Percentiles rank a stretch among this genome's conserved stretches.
Evolutionary conservation across 2,888 invertebrate genomes (phyloP).

Genomic region (Trissoscelio sp.): DNA sequence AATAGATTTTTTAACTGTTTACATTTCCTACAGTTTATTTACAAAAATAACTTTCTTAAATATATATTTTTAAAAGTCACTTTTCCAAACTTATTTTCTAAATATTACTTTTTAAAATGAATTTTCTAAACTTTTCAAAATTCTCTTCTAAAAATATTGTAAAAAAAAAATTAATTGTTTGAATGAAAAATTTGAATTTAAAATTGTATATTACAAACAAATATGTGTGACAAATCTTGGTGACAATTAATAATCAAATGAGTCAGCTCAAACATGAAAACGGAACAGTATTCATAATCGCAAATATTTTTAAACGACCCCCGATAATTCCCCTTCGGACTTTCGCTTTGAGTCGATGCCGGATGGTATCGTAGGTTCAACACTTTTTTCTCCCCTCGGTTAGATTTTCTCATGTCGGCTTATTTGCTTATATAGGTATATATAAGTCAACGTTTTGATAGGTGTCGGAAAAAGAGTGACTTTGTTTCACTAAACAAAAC

Average conservation of each 20-base stretch:
- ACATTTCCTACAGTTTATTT: no score
- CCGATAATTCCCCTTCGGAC: constrained; percentile 49
- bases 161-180: no score
- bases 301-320: constrained; percentile 52
- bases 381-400: neutral
- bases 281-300: constrained; percentile 27
- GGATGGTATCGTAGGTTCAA: constrained; percentile 32
- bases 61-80: no score
- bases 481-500: constrained; percentile 1
- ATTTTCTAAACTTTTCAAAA: no score
- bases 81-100: no score
- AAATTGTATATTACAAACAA: no score
- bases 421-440: constrained; percentile 18
- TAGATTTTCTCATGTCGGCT: constrained; percentile 29
- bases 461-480: constrained; percentile 17
- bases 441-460: constrained; percentile 22
- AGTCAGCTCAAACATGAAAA: constrained; percentile 28
- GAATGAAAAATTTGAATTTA: no score
- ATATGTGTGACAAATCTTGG: no score
- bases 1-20: no score
- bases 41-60: no score
- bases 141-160: no score
- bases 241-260: constrained; percentile 29
- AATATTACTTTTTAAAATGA: no score
- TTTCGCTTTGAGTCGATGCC: constrained; percentile 38